Base-by-base conservation (phyloP, 35 echinoderm and acorn worm genomes). In the Heliocidaris tuberculata region DNA sequence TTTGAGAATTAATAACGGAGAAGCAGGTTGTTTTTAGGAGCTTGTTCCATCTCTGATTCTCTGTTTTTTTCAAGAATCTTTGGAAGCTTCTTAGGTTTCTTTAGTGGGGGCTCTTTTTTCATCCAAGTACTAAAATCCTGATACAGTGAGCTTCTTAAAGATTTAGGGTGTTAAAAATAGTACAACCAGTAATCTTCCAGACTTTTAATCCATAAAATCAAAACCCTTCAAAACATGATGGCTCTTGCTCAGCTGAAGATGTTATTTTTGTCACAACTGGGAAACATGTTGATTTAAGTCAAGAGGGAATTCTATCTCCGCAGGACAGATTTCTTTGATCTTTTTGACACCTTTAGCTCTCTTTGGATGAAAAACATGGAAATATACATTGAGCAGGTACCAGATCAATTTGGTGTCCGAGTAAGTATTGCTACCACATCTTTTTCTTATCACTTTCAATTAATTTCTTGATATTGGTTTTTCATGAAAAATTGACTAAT, bases 351-450 rank as follows among this genome's bases (percentile, higher is more conserved):
- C 61, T 19, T 71, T 16, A 71, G 19, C 24, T n/a, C 65, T 27
- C 65, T 78, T 78, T 78, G 65, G 65, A 78, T 89, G 47, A 32
- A 89, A 93, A 93, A 59, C 91, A 93, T 93, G 91, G 91, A 93
- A 93, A 52, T 93, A 49, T 93, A 50, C 50, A 93, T 93, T 48
- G 48, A 93, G 32, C 91, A 32, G 5, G 48, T 93, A 52, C 91
- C 91, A 59, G 91, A 93, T 11, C 91, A 93, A 24, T 78, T 78
- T 78, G 65, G 65, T 49, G n/a, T 49, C 49, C 31, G 91, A 59
- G 91, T 93, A 42, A 47, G 89, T 91, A 91, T 48, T 86, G 9
- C 52, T 13, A 56, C 15, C 11, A 13, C 2, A 9, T 56, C 15
- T 56, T 56, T 15, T 15, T 56, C 52, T 15, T 56, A 56, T 13